These are phyloP conservation scores for Micromys minutus DNA, from an alignment of 2,113 vertebrate genomes.

Conservation along the genomic window DNA sequence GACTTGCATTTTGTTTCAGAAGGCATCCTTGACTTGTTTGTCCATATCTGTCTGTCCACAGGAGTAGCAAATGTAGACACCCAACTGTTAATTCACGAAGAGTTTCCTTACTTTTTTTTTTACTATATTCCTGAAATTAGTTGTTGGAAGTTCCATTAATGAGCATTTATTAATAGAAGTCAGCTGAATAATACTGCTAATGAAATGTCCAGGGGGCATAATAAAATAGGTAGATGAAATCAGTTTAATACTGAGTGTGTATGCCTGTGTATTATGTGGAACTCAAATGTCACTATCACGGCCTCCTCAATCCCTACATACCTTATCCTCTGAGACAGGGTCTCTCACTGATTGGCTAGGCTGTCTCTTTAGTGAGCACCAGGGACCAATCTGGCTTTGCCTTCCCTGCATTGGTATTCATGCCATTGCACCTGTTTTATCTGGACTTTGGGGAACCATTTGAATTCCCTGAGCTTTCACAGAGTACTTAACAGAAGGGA, in stretches of 20 bases:
- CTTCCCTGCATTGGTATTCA: too few relatives aligned
- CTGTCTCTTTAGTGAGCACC: not conserved
- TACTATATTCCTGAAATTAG: slow-evolving; percentile 60
- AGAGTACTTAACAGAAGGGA: not conserved
- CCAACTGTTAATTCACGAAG: not conserved
- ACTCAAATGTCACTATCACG: too few relatives aligned
- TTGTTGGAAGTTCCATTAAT: slow-evolving; percentile 48
- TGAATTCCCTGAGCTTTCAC: not conserved
- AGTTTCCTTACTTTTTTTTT: slow-evolving; percentile 48
- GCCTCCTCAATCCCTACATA: not conserved
- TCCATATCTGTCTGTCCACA: not conserved
- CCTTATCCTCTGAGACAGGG: not conserved
- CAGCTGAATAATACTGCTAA: slow-evolving; percentile 19
- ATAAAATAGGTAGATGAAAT: slow-evolving; percentile 36
- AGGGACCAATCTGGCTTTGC: not conserved
- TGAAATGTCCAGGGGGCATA: not conserved
- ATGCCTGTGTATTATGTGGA: not conserved
- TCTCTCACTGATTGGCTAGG: not conserved
- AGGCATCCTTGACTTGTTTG: not conserved
- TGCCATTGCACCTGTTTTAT: not conserved
- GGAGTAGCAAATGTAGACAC: slow-evolving; percentile 9
- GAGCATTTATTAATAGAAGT: slow-evolving; percentile 62
- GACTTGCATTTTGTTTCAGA: not conserved
- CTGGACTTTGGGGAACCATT: too few relatives aligned
- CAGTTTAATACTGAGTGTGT: not conserved